These are phyloP conservation scores for Echiichthys vipera DNA, from an alignment of 2,797 vertebrate species.

Conservation along the genomic window DNA sequence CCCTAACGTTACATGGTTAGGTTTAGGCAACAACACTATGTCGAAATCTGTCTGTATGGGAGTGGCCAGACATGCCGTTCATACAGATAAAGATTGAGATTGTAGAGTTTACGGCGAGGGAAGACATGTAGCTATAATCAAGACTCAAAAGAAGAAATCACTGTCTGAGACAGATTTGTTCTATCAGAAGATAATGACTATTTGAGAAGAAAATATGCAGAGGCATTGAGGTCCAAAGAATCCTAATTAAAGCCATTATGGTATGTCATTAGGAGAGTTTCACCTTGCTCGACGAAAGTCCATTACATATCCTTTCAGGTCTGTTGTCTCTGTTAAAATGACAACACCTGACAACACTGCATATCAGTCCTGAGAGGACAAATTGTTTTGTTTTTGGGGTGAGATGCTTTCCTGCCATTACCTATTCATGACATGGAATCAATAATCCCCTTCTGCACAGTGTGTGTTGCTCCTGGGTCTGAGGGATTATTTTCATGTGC, in stretches of 20 bases:
- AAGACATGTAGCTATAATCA: neutral
- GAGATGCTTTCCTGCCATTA: constrained; percentile 47
- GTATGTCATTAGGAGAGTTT: constrained; percentile 19
- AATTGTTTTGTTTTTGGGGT: constrained; percentile 43
- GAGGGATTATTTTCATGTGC: constrained; percentile 61
- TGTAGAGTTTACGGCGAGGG: neutral
- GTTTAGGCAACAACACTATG: too few species aligned
- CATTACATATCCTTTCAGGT: constrained; percentile 11
- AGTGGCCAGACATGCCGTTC: too few species aligned
- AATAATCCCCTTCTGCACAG: constrained; percentile 41
- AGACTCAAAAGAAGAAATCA: neutral
- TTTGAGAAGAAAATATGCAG: constrained; percentile 25
- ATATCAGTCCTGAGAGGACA: constrained; percentile 12
- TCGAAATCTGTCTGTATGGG: too few species aligned
- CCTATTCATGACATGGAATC: constrained; percentile 68
- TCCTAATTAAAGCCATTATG: constrained; percentile 20
- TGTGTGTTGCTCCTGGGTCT: constrained; percentile 42
- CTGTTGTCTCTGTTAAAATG: constrained; percentile 13
- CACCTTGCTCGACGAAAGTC: constrained; percentile 20
- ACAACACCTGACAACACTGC: constrained; percentile 3
- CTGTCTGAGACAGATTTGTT: neutral
- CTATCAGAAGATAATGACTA: neutral
- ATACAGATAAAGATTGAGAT: neutral
- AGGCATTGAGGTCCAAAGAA: neutral
- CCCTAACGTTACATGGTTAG: too few species aligned